Base-by-base conservation (phyloP, 2,797 vertebrate species). In the Arrhamphus sclerolepis region DNA sequence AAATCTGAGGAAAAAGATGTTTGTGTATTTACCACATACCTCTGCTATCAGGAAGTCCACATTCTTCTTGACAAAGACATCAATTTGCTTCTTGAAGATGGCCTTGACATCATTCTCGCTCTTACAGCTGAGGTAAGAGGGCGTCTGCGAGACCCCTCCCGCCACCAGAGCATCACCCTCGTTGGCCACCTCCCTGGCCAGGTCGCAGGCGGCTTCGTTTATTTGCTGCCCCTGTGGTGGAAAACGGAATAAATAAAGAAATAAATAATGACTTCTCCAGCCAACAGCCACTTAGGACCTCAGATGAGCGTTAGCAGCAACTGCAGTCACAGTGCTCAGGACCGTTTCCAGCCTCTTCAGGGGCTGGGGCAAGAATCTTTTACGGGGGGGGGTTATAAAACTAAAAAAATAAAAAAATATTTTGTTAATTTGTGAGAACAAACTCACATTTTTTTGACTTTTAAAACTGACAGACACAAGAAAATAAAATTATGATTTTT, bases 31-130 rank as follows among this genome's bases (percentile, higher is more conserved):
- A n/a, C n/a, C n/a, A 34, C 31, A 11, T 57, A 98, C 97, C 96
- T 99, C 97, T 20, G 97, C 97, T 53, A 99, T 97, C 82, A 99
- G 34, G 81, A 99, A 98, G 87, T 99, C 96, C 47, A 98, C 96
- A 0, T 97, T 88, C 70, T 98, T 98, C 83, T 91, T 91, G 61
- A 93, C n/a, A 22, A 98, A 99, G 65, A 97, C 91, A 0, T 96
- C 93, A 0, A 95, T 39, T 75, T 99, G 97, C 46, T 95, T 96
- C 85, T 76, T 89, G 68, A 98, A 98, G 65, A 84, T 92, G 77
- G 89, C 89, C 84, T 98, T 98, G 50, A 99, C 97, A 0, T 95
- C 95, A 0, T 61, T 7, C 90, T 98, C 89, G 6, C 94, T 95
- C 91, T 95, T 98, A 89, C 95, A 94, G 89, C 96, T 98, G 47